Conservation (phyloP, 1,140 invertebrate genomes). For the Heliconius himera region DNA sequence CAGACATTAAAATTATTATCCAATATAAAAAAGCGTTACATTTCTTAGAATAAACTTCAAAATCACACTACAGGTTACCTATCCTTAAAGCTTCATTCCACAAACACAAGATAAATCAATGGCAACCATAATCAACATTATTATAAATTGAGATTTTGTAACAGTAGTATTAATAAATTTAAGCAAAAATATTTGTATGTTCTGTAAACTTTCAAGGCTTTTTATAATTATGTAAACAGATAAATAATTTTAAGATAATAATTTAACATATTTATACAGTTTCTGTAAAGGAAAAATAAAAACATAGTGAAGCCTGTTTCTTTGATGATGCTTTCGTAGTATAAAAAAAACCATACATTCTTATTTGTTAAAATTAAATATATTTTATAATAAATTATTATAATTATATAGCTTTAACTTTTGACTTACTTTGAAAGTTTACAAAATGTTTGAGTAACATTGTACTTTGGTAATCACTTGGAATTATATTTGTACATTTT, state of each 20-base stretch:
- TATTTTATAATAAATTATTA: slow-evolving; percentile 2
- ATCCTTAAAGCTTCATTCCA: slow-evolving; percentile 36
- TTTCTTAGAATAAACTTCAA: slow-evolving; percentile 15
- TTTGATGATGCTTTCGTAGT: too few relatives aligned
- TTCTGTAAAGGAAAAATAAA: neutral
- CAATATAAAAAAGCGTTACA: slow-evolving; percentile 17
- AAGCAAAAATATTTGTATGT: slow-evolving; percentile 19
- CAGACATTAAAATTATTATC: slow-evolving; percentile 23
- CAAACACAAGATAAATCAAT: slow-evolving; percentile 16
- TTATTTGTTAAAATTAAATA: neutral
- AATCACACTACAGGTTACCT: slow-evolving; percentile 35
- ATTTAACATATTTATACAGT: neutral
- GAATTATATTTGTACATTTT: slow-evolving; percentile 23
- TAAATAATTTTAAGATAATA: neutral
- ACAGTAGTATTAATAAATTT: neutral
- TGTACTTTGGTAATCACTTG: slow-evolving; percentile 31
- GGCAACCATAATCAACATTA: slow-evolving; percentile 9
- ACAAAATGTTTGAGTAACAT: slow-evolving; percentile 23
- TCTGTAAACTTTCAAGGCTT: neutral
- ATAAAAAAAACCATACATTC: too few relatives aligned
- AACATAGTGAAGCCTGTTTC: neutral
- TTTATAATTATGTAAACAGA: neutral
- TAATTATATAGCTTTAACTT: neutral
- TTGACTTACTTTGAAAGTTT: slow-evolving; percentile 5
- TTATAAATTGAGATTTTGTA: slow-evolving; percentile 11